phyloP scores from a whole-genome alignment of 1,140 invertebrate species.

The Caerostris extrusa region DNA sequence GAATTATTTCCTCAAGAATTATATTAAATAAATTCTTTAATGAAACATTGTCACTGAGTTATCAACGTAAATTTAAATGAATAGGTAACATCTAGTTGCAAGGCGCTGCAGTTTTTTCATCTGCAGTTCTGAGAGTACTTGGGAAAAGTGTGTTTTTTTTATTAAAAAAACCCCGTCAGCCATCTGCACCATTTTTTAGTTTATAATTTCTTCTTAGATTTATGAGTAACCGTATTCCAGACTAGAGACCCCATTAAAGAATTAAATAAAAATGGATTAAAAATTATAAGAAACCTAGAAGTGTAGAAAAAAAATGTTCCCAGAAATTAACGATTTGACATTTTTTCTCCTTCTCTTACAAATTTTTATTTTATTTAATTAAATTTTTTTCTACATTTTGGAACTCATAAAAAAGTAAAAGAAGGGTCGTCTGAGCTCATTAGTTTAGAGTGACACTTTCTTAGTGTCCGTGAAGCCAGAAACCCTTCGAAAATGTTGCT shows the following conservation, averaged over 20 bases:
- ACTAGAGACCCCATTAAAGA: not conserved
- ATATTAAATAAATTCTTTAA: not conserved
- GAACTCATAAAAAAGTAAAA: too few relatives aligned
- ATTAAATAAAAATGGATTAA: not conserved
- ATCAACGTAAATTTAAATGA: not conserved
- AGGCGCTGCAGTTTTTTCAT: not conserved
- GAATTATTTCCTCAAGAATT: not conserved
- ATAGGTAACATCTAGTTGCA: not conserved
- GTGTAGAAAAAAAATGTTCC: not conserved
- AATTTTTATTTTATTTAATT: not conserved
- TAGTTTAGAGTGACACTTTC: not conserved
- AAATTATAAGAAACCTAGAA: not conserved
- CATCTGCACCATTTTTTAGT: not conserved
- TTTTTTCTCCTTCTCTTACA: not conserved
- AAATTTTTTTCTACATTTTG: too few relatives aligned
- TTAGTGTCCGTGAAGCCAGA: not conserved
- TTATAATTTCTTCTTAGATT: not conserved
- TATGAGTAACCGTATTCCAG: not conserved
- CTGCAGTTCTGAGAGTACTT: too few relatives aligned
- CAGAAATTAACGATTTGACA: not conserved
- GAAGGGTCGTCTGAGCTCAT: not conserved
- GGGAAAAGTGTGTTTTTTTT: not conserved
- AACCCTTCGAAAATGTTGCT: not conserved
- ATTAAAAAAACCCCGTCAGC: not conserved
- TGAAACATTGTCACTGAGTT: not conserved